Conservation (phyloP, 1,140 invertebrate genomes). For the Psilanteris sp. region DNA sequence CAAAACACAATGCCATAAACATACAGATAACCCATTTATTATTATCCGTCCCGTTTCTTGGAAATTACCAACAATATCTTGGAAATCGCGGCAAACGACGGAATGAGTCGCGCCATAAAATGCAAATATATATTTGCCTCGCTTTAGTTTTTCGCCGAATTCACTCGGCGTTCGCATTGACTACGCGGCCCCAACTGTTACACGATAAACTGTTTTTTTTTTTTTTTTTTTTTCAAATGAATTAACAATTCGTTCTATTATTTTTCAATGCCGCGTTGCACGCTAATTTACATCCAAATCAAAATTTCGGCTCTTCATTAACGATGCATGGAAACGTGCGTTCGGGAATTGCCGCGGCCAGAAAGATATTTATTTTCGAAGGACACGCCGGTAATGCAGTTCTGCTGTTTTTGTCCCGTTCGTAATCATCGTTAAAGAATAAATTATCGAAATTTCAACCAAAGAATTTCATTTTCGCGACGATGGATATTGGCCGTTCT, state of each 20-base stretch:
- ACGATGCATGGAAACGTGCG: conserved; percentile 29
- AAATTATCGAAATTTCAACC: too few species aligned
- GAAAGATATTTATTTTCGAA: conserved; percentile 14
- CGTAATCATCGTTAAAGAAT: not conserved
- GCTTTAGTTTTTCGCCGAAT: conserved; percentile 27
- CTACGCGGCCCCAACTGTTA: conserved; percentile 17
- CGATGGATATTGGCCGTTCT: too few species aligned
- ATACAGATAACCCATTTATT: too few species aligned
- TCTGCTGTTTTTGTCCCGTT: not conserved
- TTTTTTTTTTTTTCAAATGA: conserved; percentile 33
- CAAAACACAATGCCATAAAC: too few species aligned
- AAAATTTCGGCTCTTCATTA: conserved; percentile 38
- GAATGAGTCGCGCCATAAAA: too few species aligned
- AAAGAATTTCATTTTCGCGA: too few species aligned
- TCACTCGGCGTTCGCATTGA: conserved; percentile 18
- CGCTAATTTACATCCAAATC: conserved; percentile 48
- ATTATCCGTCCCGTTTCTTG: too few species aligned
- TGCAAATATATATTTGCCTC: conserved; percentile 28
- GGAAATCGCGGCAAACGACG: too few species aligned
- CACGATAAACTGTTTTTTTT: conserved; percentile 48
- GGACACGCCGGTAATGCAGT: not conserved
- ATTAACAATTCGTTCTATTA: conserved; percentile 36
- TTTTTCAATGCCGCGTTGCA: conserved; percentile 27
- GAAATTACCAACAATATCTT: too few species aligned
- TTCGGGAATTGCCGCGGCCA: not conserved